Conservation (phyloP, 2,888 invertebrate species). For the Lithosia quadra region DNA sequence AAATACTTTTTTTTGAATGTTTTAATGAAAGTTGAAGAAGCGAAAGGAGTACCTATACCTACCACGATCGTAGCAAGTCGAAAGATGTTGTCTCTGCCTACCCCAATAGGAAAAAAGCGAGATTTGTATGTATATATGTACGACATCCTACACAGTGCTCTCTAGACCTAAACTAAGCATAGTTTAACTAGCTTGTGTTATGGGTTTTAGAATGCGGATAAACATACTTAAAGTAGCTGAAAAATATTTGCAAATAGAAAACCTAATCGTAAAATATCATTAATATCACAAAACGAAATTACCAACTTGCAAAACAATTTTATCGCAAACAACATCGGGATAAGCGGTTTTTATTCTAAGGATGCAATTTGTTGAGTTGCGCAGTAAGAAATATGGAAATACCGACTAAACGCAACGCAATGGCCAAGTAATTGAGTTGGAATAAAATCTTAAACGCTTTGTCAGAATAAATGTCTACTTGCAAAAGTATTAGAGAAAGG, state of each 20-base stretch:
- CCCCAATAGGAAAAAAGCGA: too few species aligned
- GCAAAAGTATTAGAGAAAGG: conserved; percentile 1
- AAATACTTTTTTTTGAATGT: too few species aligned
- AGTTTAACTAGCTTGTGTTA: too few species aligned
- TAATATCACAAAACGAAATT: neutral
- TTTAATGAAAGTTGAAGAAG: too few species aligned
- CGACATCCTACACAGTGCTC: too few species aligned
- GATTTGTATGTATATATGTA: too few species aligned
- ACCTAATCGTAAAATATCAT: neutral
- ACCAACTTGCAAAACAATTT: conserved; percentile 7
- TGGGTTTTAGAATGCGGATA: too few species aligned
- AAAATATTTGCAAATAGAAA: neutral
- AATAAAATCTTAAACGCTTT: conserved; percentile 42
- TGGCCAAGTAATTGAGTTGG: conserved; percentile 43
- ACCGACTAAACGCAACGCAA: conserved; percentile 23
- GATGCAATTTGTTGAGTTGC: conserved; percentile 15
- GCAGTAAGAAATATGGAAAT: conserved; percentile 36
- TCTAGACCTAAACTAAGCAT: too few species aligned
- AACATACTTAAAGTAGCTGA: neutral
- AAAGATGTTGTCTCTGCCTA: too few species aligned
- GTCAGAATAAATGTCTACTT: conserved; percentile 32
- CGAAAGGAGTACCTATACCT: too few species aligned
- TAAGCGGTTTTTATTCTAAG: conserved; percentile 18
- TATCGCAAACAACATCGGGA: conserved; percentile 8
- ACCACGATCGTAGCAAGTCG: too few species aligned